phyloP scores from a whole-genome alignment of 2,113 vertebrate genomes.

The Rhabdomys dilectus region DNA sequence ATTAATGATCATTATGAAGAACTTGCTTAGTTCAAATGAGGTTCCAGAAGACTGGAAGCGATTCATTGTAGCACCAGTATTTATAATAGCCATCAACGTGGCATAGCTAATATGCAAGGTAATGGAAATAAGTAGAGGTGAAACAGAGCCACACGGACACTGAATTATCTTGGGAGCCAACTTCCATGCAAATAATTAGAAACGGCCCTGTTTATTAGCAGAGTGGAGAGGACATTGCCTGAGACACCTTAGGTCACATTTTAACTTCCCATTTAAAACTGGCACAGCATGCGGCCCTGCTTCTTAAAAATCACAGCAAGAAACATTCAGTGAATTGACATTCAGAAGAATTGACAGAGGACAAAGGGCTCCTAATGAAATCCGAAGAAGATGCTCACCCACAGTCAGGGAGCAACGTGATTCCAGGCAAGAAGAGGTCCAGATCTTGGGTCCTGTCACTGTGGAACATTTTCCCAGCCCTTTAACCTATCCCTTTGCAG shows the following conservation, averaged over 20 bases:
- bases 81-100: conserved; percentile 77
- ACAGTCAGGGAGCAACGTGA: background rate
- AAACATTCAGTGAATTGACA: background rate
- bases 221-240: conserved; percentile 68
- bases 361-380: background rate
- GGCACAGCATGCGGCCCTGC: background rate
- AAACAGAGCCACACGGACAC: conserved; percentile 68
- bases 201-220: conserved; percentile 66
- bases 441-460: background rate
- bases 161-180: conserved; percentile 68
- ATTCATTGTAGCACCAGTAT: conserved; percentile 68
- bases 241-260: conserved; percentile 78
- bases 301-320: conserved; percentile 47
- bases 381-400: background rate
- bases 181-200: conserved; percentile 73
- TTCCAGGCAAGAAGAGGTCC: background rate
- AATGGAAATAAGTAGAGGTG: conserved; percentile 80
- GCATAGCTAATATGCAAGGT: conserved; percentile 70
- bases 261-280: conserved; percentile 54
- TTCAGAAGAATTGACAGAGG: background rate
- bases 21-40: conserved; percentile 79
- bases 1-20: conserved; percentile 79
- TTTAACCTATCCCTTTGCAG: background rate
- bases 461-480: background rate
- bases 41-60: conserved; percentile 76